Evolutionary conservation across 2,888 invertebrate genomes (phyloP).

Genomic region (Tribolium freemani): DNA sequence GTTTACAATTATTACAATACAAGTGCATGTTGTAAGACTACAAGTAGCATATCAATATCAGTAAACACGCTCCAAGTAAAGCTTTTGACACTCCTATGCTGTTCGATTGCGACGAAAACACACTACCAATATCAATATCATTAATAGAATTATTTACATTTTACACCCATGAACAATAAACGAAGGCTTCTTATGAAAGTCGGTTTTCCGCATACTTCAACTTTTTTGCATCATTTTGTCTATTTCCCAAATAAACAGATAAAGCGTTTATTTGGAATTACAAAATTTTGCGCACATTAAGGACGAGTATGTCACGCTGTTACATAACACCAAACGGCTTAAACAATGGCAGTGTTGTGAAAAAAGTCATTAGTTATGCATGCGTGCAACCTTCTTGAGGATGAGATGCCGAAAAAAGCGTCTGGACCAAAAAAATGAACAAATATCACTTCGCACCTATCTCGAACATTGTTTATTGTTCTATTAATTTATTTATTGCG

Average conservation of each 20-base stretch:
- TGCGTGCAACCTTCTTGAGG: neutral
- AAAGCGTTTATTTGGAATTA: neutral
- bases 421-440: neutral
- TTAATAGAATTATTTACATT: too few relatives aligned
- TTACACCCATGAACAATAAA: too few relatives aligned
- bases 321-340: neutral
- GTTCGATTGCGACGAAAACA: too few relatives aligned
- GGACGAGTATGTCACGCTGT: neutral
- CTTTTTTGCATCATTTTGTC: too few relatives aligned
- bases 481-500: neutral
- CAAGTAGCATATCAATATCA: too few relatives aligned
- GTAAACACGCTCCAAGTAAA: too few relatives aligned
- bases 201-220: too few relatives aligned
- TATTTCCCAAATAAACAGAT: neutral
- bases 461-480: neutral
- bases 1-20: too few relatives aligned
- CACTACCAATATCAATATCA: too few relatives aligned
- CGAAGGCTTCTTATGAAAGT: too few relatives aligned
- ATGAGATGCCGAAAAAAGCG: neutral
- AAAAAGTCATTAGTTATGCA: neutral
- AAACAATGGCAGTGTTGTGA: neutral
- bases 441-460: neutral
- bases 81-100: too few relatives aligned
- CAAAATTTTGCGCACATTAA: neutral
- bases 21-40: too few relatives aligned